Conservation (phyloP, 2,113 vertebrate genomes). For the Pimephales promelas region DNA sequence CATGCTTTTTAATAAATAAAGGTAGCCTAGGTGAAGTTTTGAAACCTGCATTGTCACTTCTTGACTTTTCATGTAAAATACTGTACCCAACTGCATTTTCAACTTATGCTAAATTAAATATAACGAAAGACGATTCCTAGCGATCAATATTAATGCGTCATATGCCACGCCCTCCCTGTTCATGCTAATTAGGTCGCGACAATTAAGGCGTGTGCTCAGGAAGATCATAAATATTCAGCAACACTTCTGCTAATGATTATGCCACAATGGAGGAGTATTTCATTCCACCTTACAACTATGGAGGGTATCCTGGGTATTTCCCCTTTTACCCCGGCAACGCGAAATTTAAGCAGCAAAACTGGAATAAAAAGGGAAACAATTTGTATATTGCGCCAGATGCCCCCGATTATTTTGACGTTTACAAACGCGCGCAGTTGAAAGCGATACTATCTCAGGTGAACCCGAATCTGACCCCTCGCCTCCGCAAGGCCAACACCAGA, state of each 20-base stretch:
- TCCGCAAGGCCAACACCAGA: conserved; percentile 72
- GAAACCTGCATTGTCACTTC: background rate
- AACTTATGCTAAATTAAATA: background rate
- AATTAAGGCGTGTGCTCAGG: background rate
- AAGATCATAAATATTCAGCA: conserved; percentile 27
- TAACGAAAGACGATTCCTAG: background rate
- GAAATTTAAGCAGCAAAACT: conserved; percentile 68
- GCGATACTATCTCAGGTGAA: conserved; percentile 81
- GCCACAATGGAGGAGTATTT: conserved; percentile 81
- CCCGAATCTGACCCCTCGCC: conserved; percentile 63
- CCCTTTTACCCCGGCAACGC: conserved; percentile 59
- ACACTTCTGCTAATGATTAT: conserved; percentile 18
- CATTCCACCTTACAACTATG: conserved; percentile 65
- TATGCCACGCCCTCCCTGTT: conserved; percentile 16
- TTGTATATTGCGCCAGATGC: conserved; percentile 65
- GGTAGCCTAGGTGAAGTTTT: background rate
- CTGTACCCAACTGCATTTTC: background rate
- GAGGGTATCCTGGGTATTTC: conserved; percentile 64
- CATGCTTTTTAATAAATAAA: background rate
- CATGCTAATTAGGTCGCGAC: conserved; percentile 1
- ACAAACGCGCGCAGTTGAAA: conserved; percentile 76
- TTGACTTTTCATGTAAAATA: background rate
- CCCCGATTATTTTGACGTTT: conserved; percentile 80
- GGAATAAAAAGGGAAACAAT: conserved; percentile 71
- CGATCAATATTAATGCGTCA: background rate